Evolutionary conservation across 2,797 vertebrate genomes (phyloP), one percentile per base, ranked within the genome.

Genomic region (Melanotaenia nigrans): DNA sequence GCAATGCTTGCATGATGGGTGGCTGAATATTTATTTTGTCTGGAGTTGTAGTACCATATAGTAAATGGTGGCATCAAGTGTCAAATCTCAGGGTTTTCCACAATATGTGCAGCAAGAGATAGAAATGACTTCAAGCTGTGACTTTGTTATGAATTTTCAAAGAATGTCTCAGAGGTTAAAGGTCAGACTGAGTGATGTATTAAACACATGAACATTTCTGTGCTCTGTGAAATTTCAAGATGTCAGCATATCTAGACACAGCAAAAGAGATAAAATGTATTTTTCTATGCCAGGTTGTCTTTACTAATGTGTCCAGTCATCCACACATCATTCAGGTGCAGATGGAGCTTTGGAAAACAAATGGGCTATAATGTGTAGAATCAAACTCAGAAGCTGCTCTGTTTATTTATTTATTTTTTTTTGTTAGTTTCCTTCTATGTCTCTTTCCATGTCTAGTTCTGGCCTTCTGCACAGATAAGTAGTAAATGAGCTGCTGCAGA

Each of bases 101-200:
- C 14, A 47, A 47, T 33, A 4, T 30, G 35, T 61, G 33, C 55
- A 61, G 32, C 56, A 63, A 51, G 47, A 63, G 18, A 71, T 33
- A 72, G 10, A 77, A 75, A 78, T 56, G 2, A 64, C 71, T 84
- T 92, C 93, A 94, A 87, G 90, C 91, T 94, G 92, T 90, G 85
- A 63, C 47, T 40, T 77, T 86, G 68, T 77, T 78, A 77, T 87
- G 45, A 18, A 56, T 78, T 92, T 88, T 88, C 78, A 75, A 88
- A 77, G 78, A 63, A 90, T 85, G 79, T 86, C 82, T 79, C 57
- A 73, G 81, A 86, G 92, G 93, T 92, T 51, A 78, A 77, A 88
- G 76, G 77, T 83, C 79, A 63, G 49, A 87, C 80, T 69, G 67
- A 87, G 42, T 79, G 78, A 88, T 68, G 45, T 60, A 56, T 69